These are phyloP conservation scores for Entomyzon cyanotis DNA, from an alignment of 2,113 vertebrate genomes.

Conservation along the genomic window DNA sequence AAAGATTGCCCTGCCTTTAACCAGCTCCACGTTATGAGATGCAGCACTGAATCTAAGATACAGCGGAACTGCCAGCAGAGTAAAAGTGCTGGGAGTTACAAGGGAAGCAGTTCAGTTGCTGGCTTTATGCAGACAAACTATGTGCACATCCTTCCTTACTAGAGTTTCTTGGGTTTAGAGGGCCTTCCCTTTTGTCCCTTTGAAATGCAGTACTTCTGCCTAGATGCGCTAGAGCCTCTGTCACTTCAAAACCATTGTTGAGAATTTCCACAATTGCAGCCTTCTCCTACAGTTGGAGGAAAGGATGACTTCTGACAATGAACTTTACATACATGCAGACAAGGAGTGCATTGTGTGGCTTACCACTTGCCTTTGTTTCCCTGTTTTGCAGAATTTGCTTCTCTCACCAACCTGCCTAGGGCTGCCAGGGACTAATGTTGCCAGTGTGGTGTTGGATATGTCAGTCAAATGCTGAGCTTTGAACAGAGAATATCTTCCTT, in stretches of 20 bases:
- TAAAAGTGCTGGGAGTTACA: neutral
- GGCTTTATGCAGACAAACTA: neutral
- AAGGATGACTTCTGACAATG: constrained; percentile 45
- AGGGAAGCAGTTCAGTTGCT: neutral
- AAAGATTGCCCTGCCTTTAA: neutral
- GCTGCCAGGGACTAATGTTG: constrained; percentile 12
- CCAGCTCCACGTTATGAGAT: neutral
- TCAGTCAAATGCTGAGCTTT: neutral
- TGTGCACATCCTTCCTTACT: neutral
- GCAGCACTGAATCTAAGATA: neutral
- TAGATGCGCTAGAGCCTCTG: neutral
- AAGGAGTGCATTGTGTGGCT: constrained; percentile 34
- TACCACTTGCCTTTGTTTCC: constrained; percentile 53
- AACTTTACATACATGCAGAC: constrained; percentile 13
- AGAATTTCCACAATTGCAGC: constrained; percentile 13
- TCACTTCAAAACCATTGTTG: constrained; percentile 20
- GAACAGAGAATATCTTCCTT: neutral
- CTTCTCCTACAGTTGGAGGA: constrained; percentile 8
- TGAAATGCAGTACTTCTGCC: constrained; percentile 5
- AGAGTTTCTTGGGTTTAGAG: neutral
- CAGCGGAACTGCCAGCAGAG: neutral
- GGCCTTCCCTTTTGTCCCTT: neutral
- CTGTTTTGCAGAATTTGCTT: constrained; percentile 52
- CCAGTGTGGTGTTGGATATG: neutral
- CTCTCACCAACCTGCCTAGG: constrained; percentile 24